These are phyloP conservation scores for Tetragnatha versicolor DNA, from an alignment of 1,140 invertebrate species.

Conservation along the genomic window DNA sequence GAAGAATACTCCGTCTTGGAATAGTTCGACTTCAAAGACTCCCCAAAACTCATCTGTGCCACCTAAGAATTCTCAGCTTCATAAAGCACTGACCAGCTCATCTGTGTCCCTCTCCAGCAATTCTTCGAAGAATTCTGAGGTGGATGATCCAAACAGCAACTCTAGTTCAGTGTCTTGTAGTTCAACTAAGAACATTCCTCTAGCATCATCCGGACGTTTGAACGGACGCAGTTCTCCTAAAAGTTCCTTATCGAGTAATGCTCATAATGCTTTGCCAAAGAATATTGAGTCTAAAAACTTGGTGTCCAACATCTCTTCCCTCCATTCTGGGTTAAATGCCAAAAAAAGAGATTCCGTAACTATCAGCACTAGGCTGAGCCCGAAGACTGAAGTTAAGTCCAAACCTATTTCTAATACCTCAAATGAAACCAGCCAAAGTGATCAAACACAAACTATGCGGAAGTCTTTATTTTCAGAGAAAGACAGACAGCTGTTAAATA, in stretches of 20 bases:
- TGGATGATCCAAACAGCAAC: not conserved
- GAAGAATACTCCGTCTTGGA: no score
- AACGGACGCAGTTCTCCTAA: constrained; percentile 3
- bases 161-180: not conserved
- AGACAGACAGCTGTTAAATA: not conserved
- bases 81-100: constrained; percentile 12
- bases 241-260: constrained; percentile 16
- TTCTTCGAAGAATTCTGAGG: constrained; percentile 27
- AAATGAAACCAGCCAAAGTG: not conserved
- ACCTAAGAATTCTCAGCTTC: constrained; percentile 2
- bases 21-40: not conserved
- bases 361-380: not conserved
- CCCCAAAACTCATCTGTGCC: no score
- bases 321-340: not conserved
- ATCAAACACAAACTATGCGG: not conserved
- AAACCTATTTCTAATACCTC: not conserved
- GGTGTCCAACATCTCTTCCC: not conserved
- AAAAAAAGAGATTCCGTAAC: not conserved
- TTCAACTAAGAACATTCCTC: constrained; percentile 27
- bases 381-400: constrained; percentile 18
- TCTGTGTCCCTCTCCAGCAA: constrained; percentile 25
- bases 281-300: not conserved
- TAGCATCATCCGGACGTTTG: not conserved
- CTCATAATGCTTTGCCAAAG: constrained; percentile 1
- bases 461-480: constrained; percentile 15